A percentile compares a stretch with the other conserved stretches of the same genome.
Conservation (phyloP, 1,140 invertebrate species). For the Brachionus sp. region DNA sequence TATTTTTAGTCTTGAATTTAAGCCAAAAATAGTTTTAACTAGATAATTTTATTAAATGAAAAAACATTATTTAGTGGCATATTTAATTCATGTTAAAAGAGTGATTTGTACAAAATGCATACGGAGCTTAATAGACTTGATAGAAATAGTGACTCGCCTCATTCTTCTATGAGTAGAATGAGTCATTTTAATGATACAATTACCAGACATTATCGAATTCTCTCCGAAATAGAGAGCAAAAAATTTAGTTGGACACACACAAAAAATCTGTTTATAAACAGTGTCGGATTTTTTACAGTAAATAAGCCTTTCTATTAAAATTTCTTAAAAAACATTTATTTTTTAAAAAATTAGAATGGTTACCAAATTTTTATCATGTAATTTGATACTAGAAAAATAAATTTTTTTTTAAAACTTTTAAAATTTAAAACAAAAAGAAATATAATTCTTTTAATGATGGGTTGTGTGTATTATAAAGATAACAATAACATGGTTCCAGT, state of each 20-base stretch:
- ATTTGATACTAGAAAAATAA: no score
- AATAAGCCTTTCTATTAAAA: background rate
- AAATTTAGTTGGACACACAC: conserved; percentile 31
- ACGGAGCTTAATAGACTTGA: background rate
- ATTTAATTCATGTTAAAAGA: background rate
- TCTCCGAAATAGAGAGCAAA: background rate
- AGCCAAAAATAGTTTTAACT: background rate
- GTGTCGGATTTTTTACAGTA: conserved; percentile 45
- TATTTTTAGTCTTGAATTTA: background rate
- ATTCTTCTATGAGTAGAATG: background rate
- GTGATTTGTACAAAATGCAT: background rate
- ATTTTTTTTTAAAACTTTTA: background rate
- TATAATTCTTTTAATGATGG: conserved; percentile 42
- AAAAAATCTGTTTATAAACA: background rate
- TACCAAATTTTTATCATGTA: conserved; percentile 43
- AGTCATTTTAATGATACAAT: background rate
- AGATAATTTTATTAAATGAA: background rate
- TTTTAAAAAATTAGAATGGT: background rate
- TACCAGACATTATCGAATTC: background rate
- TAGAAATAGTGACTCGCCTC: background rate
- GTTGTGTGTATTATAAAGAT: conserved; percentile 36
- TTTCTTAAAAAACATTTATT: background rate
- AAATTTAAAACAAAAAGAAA: background rate
- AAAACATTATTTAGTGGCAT: no score
- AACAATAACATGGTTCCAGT: conserved; percentile 17